Evolutionary conservation across 2,797 vertebrate species (phyloP).

Genomic region (Eulemur rubriventer): DNA sequence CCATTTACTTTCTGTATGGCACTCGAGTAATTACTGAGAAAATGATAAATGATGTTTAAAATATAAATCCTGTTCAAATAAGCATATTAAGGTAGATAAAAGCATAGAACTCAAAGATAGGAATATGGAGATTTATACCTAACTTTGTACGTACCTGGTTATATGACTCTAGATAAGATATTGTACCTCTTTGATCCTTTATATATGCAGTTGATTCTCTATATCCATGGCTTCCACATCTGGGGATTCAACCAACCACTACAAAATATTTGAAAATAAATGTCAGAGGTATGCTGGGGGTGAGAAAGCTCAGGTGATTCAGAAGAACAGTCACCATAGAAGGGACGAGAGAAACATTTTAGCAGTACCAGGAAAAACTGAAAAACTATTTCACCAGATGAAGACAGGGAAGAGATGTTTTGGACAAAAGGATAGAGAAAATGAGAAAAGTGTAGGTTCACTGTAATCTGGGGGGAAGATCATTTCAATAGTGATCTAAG

Average conservation of each 20-base stretch:
- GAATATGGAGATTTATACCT: background rate
- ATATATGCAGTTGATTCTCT: background rate
- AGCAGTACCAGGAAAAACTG: background rate
- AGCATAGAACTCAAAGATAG: background rate
- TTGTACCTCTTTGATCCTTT: background rate
- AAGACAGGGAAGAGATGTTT: background rate
- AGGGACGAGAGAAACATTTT: fast-evolving
- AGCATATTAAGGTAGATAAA: background rate
- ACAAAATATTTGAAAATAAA: background rate
- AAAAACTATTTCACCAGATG: background rate
- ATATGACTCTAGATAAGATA: background rate
- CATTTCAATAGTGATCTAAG: background rate
- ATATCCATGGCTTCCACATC: background rate
- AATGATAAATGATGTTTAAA: background rate
- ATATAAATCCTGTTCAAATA: background rate
- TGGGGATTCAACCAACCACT: background rate
- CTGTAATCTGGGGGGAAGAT: background rate
- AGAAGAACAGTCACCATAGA: background rate
- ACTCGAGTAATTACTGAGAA: background rate
- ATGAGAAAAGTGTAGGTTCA: background rate
- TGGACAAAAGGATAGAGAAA: background rate
- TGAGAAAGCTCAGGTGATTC: background rate
- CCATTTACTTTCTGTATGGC: background rate
- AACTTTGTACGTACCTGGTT: background rate
- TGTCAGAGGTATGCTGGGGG: background rate